Percentiles rank a stretch among this genome's conserved stretches.
These are phyloP conservation scores for Corvus cornix DNA, from an alignment of 2,113 vertebrate species.

Conservation along the genomic window DNA sequence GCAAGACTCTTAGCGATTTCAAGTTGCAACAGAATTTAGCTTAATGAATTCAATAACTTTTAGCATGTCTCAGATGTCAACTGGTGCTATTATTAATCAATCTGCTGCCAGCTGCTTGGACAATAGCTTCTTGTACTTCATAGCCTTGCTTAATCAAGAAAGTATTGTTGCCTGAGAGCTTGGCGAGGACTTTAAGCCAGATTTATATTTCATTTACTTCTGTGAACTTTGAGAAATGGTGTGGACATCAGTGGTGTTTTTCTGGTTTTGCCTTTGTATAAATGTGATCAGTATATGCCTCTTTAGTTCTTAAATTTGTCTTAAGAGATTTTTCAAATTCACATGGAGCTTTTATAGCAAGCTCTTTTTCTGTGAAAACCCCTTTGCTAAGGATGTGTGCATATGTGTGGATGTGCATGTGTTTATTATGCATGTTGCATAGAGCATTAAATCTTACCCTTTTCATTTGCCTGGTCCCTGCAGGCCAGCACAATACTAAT, in stretches of 20 bases:
- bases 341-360: neutral
- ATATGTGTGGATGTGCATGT: neutral
- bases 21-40: constrained; percentile 18
- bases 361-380: neutral
- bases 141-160: constrained; percentile 45
- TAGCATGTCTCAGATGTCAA: neutral
- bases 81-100: constrained; percentile 42
- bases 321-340: neutral
- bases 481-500: constrained; percentile 51
- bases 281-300: neutral
- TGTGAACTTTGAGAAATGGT: neutral
- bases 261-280: neutral
- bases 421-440: neutral
- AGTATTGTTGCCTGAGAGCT: constrained; percentile 41
- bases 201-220: constrained; percentile 41
- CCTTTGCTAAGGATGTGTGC: neutral
- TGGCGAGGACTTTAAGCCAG: constrained; percentile 24
- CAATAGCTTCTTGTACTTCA: constrained; percentile 32
- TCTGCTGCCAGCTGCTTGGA: constrained; percentile 34
- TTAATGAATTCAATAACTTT: constrained; percentile 50
- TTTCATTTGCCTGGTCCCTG: constrained; percentile 41
- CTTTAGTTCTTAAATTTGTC: neutral
- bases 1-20: constrained; percentile 9
- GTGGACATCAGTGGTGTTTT: neutral
- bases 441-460: constrained; percentile 45